phyloP scores from a whole-genome alignment of 2,113 vertebrate genomes.

The Pagrus major region DNA sequence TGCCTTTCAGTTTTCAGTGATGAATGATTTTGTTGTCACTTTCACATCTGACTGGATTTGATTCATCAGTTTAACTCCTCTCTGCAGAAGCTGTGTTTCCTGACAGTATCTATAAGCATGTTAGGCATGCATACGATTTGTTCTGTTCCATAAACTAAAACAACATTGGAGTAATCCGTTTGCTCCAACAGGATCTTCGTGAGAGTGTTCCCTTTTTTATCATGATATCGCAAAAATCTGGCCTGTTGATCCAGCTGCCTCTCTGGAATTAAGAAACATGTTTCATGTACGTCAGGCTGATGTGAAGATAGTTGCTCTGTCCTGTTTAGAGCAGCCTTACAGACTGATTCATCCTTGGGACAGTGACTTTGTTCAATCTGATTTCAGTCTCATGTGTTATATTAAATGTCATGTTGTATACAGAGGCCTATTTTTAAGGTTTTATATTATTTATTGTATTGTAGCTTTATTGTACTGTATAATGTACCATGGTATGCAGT shows the following conservation, averaged over 20 bases:
- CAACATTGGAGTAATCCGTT: background rate
- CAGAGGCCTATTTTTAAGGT: constrained; percentile 65
- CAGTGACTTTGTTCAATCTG: constrained; percentile 3
- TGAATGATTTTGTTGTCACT: constrained; percentile 25
- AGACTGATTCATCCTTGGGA: constrained; percentile 40
- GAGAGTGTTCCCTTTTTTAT: constrained; percentile 38
- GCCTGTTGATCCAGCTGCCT: constrained; percentile 26
- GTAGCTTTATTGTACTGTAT: constrained; percentile 25
- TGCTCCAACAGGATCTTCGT: constrained; percentile 42
- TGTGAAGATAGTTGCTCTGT: constrained; percentile 38
- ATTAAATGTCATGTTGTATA: constrained; percentile 52
- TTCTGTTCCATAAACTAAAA: constrained; percentile 2
- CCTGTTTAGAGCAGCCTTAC: constrained; percentile 27
- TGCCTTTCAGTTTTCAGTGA: constrained; percentile 36
- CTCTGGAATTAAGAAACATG: constrained; percentile 55
- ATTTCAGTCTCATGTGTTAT: constrained; percentile 23
- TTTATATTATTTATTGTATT: constrained; percentile 44
- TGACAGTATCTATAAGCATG: constrained; percentile 34
- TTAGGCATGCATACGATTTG: constrained; percentile 40
- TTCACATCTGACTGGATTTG: constrained; percentile 3
- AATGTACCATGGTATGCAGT: constrained; percentile 38
- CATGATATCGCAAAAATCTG: constrained; percentile 14
- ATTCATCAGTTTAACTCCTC: background rate
- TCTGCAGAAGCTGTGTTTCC: constrained; percentile 20
- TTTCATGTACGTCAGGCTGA: constrained; percentile 33